Base-by-base conservation (phyloP, 2,797 vertebrate species). In the Synaphobranchus kaupii region DNA sequence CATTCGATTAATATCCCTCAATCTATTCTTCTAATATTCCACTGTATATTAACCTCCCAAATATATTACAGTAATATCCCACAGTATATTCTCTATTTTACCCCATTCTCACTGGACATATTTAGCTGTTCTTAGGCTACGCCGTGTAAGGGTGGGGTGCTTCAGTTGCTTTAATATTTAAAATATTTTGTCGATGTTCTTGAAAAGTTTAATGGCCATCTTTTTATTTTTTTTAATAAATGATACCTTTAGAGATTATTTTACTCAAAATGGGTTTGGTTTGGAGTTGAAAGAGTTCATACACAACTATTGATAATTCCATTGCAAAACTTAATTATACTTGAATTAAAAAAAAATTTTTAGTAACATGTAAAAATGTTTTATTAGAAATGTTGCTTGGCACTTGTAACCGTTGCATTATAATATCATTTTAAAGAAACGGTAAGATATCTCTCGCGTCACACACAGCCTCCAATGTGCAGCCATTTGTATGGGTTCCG, bases 401-500 rank as follows among this genome's bases (percentile, higher is more conserved):
- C 20, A n/a, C 73, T 17, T 20, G 15, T 20, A 47, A 8, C 22
- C 22, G 28, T 48, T 48, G 22, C 22, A n/a, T 76, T 15, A 34
- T 76, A 39, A 71, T 22, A 0, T 76, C 3, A 34, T 50, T 50
- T 50, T 81, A n/a, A n/a, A 34, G 47, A 48, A 81, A n/a, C 73
- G 44, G 15, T 76, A 76, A 44, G 44, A 82, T 28, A 58, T 17
- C 28, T n/a, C 15, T n/a, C 20, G 63, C 31, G 25, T 68, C 44
- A 87, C 71, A 68, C 85, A 88, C 2, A 12, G 28, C 22, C 73
- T 86, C 88, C 60, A 84, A 88, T 54, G 20, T 52, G 15, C 83
- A 66, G 80, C 48, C 17, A 66, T 89, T 90, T 89, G 83, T 87
- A 84, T 83, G 82, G 44, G 3, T 31, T 83, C 12, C 31, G 82